Conservation (phyloP, 1,140 invertebrate genomes). For the Holcopasites calliopsidis region DNA sequence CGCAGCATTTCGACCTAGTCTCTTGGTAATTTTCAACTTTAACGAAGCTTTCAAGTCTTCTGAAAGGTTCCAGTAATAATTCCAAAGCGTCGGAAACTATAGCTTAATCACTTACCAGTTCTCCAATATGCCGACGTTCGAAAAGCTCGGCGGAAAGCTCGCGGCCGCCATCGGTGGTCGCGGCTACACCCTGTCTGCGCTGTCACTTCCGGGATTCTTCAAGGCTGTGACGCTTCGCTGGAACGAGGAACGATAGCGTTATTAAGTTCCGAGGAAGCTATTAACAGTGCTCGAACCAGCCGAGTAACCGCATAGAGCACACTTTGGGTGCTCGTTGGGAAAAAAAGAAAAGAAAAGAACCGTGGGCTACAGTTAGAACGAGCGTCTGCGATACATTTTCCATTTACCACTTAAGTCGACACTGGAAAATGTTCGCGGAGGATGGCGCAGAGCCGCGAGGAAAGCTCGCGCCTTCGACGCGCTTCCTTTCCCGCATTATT, state of each 20-base stretch:
- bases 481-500: slow-evolving; percentile 57
- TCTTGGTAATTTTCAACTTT: slow-evolving; percentile 1
- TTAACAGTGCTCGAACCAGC: too few relatives aligned
- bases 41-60: slow-evolving; percentile 34
- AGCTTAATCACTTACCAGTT: slow-evolving; percentile 74
- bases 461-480: slow-evolving; percentile 14
- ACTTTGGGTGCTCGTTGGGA: not conserved
- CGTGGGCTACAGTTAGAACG: not conserved
- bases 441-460: not conserved
- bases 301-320: not conserved
- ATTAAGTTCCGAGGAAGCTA: not conserved
- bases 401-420: slow-evolving; percentile 23
- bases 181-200: slow-evolving; percentile 66
- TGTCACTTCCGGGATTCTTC: slow-evolving; percentile 66
- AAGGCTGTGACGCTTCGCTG: slow-evolving; percentile 62
- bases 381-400: slow-evolving; percentile 21
- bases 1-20: not conserved
- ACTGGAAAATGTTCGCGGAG: not conserved
- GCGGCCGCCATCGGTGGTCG: slow-evolving; percentile 76
- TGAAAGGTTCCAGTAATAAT: slow-evolving; percentile 40
- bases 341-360: not conserved
- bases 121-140: slow-evolving; percentile 77
- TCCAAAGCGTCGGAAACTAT: slow-evolving; percentile 13
- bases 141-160: slow-evolving; percentile 77
- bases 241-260: slow-evolving; percentile 37